Base-by-base conservation (phyloP, 1,140 invertebrate species). In the Stegodyphus dumicola region DNA sequence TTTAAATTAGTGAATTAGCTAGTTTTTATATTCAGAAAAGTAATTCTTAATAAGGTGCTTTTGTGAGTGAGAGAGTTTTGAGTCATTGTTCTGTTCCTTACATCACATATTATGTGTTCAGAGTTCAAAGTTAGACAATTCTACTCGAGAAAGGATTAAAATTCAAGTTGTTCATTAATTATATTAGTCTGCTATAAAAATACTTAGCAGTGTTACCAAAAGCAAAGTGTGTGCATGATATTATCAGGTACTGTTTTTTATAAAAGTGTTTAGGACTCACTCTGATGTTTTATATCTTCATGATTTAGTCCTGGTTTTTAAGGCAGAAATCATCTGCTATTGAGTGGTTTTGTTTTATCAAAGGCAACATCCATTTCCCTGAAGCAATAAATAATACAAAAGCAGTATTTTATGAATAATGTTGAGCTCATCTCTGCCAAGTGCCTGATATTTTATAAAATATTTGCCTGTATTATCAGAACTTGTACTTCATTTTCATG, bases 401-500 rank as follows among this genome's bases (percentile, higher is more conserved):
- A 51, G 51, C 81, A 85, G 81, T 85, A 85, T 85, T 85, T 85
- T 84, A 65, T 84, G 60, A 84, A 84, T 84, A 52, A 84, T 67
- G 60, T 84, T 84, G 80, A 84, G 81, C 81, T 84, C 81, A 84
- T 84, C 73, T 84, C 52, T 69, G 71, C 71, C 64, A 84, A 84
- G 81, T 84, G 81, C 81, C 81, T 85, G 64, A 84, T 84, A 66
- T 84, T 84, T 84, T 75, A 84, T 84, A 84, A 71, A 75, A 67
- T 84, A 84, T 84, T 69, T 84, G 80, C 73, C 80, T 85, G 70
- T 75, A 84, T 84, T 85, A 84, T 56, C 60, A 64, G 70, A 81
- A 60, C 54, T 81, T 81, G 52, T 74, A 73, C 73, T 76, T 60
- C 80, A 67, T 67, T 67, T 65, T 75, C 51, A 84, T 84, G 80